A percentile compares a stretch with the other conserved stretches of the same genome.
phyloP scores from a whole-genome alignment of 1,140 invertebrate species.

The Halictus rubicundus region DNA sequence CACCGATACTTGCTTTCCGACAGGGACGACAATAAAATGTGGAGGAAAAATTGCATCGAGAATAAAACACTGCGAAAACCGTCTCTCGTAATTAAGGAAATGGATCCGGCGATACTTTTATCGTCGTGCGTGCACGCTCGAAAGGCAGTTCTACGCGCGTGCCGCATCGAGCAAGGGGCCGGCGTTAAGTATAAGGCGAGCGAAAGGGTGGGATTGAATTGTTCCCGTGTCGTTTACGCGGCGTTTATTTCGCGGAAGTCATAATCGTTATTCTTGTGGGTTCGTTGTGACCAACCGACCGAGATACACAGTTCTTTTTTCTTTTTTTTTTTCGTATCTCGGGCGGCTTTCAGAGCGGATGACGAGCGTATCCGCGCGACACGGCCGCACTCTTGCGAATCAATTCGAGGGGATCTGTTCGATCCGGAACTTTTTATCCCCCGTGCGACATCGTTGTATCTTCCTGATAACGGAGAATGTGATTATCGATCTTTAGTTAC shows the following conservation, averaged over 20 bases:
- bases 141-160: constrained; percentile 35
- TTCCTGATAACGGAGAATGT: neutral
- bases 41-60: neutral
- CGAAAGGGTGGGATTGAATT: constrained; percentile 51
- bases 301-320: constrained; percentile 15
- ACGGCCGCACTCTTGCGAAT: neutral
- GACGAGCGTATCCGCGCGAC: neutral
- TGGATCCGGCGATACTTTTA: constrained; percentile 60
- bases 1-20: too few species aligned
- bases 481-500: neutral
- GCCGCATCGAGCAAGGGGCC: constrained; percentile 18
- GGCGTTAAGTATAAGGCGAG: constrained; percentile 3
- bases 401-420: neutral
- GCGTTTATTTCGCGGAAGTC: constrained; percentile 54
- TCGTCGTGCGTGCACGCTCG: constrained; percentile 36
- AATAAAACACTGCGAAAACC: neutral
- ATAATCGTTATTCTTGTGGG: constrained; percentile 60
- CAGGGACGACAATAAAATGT: too few species aligned
- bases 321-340: constrained; percentile 13
- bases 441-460: neutral
- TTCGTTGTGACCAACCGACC: constrained; percentile 31
- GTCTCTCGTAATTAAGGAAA: constrained; percentile 56
- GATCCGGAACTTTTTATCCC: neutral
- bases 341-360: neutral
- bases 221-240: constrained; percentile 61